Evolutionary conservation across 2,797 vertebrate species (phyloP).

Genomic region (Pygocentrus nattereri): DNA sequence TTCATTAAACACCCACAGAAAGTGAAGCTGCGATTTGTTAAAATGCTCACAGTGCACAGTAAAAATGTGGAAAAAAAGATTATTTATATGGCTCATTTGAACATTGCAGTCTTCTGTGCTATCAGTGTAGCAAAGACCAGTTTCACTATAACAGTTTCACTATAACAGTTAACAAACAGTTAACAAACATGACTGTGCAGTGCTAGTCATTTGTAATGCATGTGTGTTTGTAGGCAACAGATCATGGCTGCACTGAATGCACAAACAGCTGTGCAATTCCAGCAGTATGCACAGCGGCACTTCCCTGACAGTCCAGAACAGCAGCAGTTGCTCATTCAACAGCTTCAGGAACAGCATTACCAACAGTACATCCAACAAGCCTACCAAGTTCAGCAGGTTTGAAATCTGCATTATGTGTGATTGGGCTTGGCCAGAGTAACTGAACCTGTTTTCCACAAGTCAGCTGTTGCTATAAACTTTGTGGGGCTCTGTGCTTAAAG

Average conservation of each 20-base stretch:
- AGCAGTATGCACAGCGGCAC: constrained; percentile 94
- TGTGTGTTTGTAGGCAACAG: constrained; percentile 84
- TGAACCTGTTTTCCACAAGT: neutral
- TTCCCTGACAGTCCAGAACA: constrained; percentile 94
- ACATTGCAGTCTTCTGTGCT: neutral
- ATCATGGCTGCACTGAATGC: constrained; percentile 97
- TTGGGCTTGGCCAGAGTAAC: neutral
- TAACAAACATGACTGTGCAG: neutral
- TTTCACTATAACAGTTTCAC: neutral
- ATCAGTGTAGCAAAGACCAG: neutral
- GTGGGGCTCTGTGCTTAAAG: neutral
- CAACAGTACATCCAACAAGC: constrained; percentile 98
- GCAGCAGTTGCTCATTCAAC: constrained; percentile 93
- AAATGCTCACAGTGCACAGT: no score
- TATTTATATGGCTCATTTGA: neutral
- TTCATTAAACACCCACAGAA: no score
- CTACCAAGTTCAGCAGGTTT: constrained; percentile 94
- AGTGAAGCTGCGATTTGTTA: no score
- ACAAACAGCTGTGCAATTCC: constrained; percentile 95
- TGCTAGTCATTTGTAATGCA: neutral
- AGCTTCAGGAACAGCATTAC: constrained; percentile 97
- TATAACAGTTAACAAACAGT: neutral
- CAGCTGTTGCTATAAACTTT: neutral
- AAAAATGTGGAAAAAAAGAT: no score
- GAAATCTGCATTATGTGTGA: constrained; percentile 81